A percentile compares a stretch with the other conserved stretches of the same genome.
Evolutionary conservation across 2,888 invertebrate species (phyloP).

Genomic region (Thereva nobilitata): DNA sequence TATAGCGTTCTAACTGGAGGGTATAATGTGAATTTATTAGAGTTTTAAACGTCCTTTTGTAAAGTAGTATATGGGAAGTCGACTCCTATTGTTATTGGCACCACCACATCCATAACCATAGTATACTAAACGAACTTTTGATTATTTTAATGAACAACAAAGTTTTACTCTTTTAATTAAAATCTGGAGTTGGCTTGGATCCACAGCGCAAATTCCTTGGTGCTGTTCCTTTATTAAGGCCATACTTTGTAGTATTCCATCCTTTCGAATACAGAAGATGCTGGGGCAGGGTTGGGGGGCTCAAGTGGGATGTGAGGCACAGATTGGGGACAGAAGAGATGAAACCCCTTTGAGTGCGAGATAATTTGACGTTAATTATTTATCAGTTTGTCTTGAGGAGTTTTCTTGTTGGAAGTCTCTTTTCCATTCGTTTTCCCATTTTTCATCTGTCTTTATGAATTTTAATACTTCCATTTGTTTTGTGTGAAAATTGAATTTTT

Average conservation of each 20-base stretch:
- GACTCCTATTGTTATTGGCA: constrained; percentile 12
- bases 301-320: neutral
- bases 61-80: constrained; percentile 8
- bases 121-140: constrained; percentile 15
- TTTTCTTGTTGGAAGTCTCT: neutral
- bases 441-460: constrained; percentile 17
- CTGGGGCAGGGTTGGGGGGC: constrained; percentile 1
- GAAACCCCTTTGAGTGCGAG: constrained; percentile 17
- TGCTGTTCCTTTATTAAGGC: constrained; percentile 21
- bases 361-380: constrained; percentile 35
- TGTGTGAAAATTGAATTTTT: constrained; percentile 16
- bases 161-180: constrained; percentile 38
- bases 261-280: neutral
- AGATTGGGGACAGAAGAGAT: neutral
- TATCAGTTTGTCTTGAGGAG: constrained; percentile 16
- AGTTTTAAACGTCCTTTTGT: constrained; percentile 24
- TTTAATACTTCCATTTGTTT: constrained; percentile 17
- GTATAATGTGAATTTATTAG: neutral
- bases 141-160: constrained; percentile 37
- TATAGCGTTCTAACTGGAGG: neutral
- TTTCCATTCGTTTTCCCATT: constrained; percentile 9
- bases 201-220: constrained; percentile 14
- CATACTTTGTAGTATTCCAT: neutral
- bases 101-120: neutral
- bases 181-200: constrained; percentile 24